Conservation (phyloP, 2,797 vertebrate species). For the Carduelis carduelis region DNA sequence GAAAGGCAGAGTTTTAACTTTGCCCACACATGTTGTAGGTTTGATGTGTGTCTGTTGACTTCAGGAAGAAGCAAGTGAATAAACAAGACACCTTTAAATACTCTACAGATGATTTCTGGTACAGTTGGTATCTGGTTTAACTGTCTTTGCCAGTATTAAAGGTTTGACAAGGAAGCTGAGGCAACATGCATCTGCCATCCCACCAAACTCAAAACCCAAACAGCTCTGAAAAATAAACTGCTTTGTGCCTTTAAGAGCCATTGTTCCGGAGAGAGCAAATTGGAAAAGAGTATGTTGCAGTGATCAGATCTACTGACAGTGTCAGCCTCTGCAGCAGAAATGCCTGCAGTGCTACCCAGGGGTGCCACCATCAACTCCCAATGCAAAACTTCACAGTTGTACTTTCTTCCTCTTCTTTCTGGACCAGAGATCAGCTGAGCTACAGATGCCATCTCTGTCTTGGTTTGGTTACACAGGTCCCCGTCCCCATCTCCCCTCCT, state of each 20-base stretch:
- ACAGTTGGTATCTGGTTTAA: background rate
- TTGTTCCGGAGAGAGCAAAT: background rate
- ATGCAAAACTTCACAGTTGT: background rate
- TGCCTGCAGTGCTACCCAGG: background rate
- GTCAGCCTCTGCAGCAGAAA: background rate
- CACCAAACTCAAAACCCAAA: background rate
- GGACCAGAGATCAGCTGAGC: background rate
- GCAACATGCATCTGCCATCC: background rate
- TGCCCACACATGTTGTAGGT: fast-evolving
- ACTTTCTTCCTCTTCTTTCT: background rate
- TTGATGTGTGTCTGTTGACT: background rate
- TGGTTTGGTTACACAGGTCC: background rate
- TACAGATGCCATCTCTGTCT: background rate
- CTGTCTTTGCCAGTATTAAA: background rate
- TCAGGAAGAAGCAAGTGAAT: background rate
- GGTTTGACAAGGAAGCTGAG: background rate
- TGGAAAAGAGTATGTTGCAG: background rate
- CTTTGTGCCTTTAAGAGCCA: background rate
- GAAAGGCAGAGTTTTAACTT: background rate
- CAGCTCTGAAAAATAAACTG: background rate
- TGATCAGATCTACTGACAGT: fast-evolving
- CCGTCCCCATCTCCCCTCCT: background rate
- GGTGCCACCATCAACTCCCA: background rate
- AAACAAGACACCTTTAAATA: background rate
- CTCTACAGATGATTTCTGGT: background rate